phyloP scores from a whole-genome alignment of 2,888 invertebrate genomes.

The Callyntrura sp. region DNA sequence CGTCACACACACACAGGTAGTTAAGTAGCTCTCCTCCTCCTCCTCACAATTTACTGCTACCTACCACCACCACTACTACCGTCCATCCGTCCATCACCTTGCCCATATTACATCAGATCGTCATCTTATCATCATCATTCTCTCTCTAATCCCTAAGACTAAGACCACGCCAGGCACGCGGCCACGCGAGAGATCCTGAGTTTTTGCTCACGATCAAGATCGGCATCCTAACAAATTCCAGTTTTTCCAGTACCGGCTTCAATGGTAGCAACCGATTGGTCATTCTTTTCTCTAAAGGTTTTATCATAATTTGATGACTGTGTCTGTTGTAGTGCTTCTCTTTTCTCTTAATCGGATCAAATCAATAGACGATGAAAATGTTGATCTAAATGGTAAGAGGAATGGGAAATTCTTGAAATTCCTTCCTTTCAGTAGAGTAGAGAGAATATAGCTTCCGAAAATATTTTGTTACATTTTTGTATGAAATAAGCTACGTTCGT shows the following conservation, averaged over 20 bases:
- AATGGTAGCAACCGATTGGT: neutral
- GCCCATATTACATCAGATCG: slow-evolving; percentile 68
- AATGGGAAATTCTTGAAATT: slow-evolving; percentile 64
- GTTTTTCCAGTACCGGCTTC: slow-evolving; percentile 62
- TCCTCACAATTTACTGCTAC: neutral
- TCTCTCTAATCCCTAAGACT: neutral
- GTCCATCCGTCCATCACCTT: slow-evolving; percentile 60
- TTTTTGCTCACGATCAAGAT: slow-evolving; percentile 44
- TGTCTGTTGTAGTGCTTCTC: no score
- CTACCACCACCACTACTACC: slow-evolving; percentile 25
- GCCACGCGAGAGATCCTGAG: slow-evolving; percentile 36
- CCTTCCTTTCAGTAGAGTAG: no score
- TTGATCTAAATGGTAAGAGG: slow-evolving; percentile 4
- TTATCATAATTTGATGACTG: slow-evolving; percentile 5
- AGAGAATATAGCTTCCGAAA: slow-evolving; percentile 47
- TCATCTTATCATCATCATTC: slow-evolving; percentile 60
- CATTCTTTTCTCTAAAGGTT: slow-evolving; percentile 30
- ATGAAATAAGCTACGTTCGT: slow-evolving; percentile 37
- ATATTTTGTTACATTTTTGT: slow-evolving; percentile 11
- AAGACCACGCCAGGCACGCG: slow-evolving; percentile 67
- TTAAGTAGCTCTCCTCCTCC: slow-evolving; percentile 28
- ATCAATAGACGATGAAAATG: neutral
- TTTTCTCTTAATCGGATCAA: slow-evolving; percentile 28
- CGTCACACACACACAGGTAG: no score
- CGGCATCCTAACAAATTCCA: slow-evolving; percentile 50